phyloP scores from a whole-genome alignment of 1,140 invertebrate species.

The Cephus cinctus region DNA sequence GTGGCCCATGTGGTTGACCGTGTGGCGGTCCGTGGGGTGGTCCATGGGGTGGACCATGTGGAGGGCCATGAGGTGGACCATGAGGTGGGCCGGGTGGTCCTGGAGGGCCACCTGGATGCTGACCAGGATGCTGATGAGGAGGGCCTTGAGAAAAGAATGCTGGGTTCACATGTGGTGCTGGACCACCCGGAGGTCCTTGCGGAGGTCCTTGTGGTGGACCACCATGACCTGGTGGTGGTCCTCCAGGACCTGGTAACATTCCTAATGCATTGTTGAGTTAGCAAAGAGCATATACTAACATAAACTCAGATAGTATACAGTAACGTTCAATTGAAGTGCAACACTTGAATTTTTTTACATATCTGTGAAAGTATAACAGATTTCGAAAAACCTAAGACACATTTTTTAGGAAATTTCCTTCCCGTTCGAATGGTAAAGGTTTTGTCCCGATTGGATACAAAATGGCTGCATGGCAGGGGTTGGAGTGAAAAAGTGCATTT shows the following conservation, averaged over 20 bases:
- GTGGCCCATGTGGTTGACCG: constrained; percentile 60
- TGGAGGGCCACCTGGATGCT: constrained; percentile 60
- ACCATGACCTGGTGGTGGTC: constrained; percentile 63
- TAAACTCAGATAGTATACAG: no score
- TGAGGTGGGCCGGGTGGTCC: constrained; percentile 61
- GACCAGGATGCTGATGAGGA: constrained; percentile 60
- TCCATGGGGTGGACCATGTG: constrained; percentile 61
- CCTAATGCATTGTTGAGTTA: constrained; percentile 33
- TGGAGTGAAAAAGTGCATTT: no score
- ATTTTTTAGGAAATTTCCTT: no score
- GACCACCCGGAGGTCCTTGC: constrained; percentile 65
- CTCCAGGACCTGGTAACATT: constrained; percentile 58
- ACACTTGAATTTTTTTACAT: no score
- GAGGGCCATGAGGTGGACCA: constrained; percentile 62
- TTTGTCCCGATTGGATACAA: no score
- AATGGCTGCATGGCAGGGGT: no score
- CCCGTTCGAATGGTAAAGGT: no score
- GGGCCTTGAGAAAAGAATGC: constrained; percentile 88
- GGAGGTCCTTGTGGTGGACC: constrained; percentile 62
- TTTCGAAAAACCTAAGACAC: no score
- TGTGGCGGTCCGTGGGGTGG: constrained; percentile 56
- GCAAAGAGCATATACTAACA: no score
- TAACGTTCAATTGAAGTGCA: no score
- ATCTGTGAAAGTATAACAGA: no score
- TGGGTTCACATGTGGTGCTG: constrained; percentile 93